phyloP scores from a whole-genome alignment of 1,140 invertebrate species.

The Lepidotrigona ventralis region DNA sequence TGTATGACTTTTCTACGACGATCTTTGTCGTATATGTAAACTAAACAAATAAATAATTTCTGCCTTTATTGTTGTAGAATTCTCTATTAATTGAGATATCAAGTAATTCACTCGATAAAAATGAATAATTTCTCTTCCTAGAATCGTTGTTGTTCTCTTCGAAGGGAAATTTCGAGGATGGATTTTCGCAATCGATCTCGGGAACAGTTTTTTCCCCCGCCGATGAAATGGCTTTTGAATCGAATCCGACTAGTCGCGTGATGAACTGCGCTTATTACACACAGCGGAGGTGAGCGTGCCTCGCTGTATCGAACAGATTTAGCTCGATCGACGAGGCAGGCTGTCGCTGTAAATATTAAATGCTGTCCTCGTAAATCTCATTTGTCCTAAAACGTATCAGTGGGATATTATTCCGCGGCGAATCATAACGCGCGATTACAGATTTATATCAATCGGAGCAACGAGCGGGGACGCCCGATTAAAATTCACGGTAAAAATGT shows the following conservation, averaged over 20 bases:
- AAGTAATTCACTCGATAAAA: too few species aligned
- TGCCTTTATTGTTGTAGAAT: too few species aligned
- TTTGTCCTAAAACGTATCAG: slow-evolving; percentile 31
- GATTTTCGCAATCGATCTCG: not conserved
- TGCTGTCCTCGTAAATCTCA: slow-evolving; percentile 26
- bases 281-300: not conserved
- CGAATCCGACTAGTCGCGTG: not conserved
- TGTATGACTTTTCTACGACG: too few species aligned
- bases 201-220: not conserved
- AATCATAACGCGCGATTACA: not conserved
- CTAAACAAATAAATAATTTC: too few species aligned
- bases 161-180: not conserved
- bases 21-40: too few species aligned
- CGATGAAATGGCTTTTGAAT: slow-evolving; percentile 16
- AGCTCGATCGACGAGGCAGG: not conserved
- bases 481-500: slow-evolving; percentile 18
- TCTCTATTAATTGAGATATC: too few species aligned
- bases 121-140: not conserved
- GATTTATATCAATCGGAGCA: slow-evolving; percentile 28
- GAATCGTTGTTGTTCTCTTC: not conserved
- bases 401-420: slow-evolving; percentile 19
- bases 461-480: not conserved
- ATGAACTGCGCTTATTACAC: slow-evolving; percentile 35
- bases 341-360: slow-evolving; percentile 38
- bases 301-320: slow-evolving; percentile 4